phyloP scores from a whole-genome alignment of 1,140 invertebrate genomes.

The Macrocentrus cingulum region DNA sequence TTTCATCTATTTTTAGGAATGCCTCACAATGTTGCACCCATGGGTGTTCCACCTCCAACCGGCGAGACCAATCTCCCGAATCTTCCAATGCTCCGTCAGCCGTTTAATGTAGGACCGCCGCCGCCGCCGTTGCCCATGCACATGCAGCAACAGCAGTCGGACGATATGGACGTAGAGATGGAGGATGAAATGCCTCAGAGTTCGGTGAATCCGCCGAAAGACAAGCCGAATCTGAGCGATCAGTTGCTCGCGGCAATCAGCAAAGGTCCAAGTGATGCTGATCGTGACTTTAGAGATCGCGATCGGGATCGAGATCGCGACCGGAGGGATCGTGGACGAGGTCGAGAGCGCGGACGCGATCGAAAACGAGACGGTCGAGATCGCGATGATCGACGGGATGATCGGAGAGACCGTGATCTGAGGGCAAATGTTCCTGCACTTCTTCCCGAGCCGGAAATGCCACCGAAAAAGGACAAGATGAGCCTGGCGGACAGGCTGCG shows the following conservation, averaged over 20 bases:
- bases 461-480: slow-evolving; percentile 46
- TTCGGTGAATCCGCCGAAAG: slow-evolving; percentile 33
- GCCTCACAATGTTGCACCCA: slow-evolving; percentile 53
- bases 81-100: slow-evolving; percentile 50
- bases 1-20: slow-evolving; percentile 43
- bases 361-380: slow-evolving; percentile 28
- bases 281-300: slow-evolving; percentile 25
- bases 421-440: slow-evolving; percentile 1
- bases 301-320: slow-evolving; percentile 49
- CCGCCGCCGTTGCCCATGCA: slow-evolving; percentile 55
- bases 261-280: slow-evolving; percentile 36
- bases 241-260: slow-evolving; percentile 53
- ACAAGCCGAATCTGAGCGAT: slow-evolving; percentile 47
- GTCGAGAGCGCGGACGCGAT: too few relatives aligned
- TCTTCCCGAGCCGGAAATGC: slow-evolving; percentile 35
- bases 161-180: slow-evolving; percentile 69
- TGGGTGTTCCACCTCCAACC: slow-evolving; percentile 56
- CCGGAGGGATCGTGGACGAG: slow-evolving; percentile 36
- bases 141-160: slow-evolving; percentile 44
- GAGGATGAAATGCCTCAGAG: slow-evolving; percentile 60
- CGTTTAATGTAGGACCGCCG: slow-evolving; percentile 48
- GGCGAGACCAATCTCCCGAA: slow-evolving; percentile 51
- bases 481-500: slow-evolving; percentile 54
- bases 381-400: too few relatives aligned
- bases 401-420: too few relatives aligned